Evolutionary conservation across 2,888 invertebrate genomes (phyloP).

Genomic region (Drosophila greeni): DNA sequence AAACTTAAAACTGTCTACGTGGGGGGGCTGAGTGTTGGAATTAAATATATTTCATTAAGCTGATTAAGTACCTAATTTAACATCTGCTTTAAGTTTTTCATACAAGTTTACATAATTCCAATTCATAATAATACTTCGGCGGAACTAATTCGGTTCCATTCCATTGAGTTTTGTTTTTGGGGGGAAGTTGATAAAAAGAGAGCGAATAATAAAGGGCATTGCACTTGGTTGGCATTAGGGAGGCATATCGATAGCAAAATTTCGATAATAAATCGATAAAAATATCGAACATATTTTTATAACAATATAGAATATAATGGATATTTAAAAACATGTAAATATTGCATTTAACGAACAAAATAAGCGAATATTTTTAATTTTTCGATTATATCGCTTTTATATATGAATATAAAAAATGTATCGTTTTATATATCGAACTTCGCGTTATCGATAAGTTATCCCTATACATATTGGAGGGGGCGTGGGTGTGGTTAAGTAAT

Average conservation of each 20-base stretch:
- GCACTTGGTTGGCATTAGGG: slow-evolving; percentile 7
- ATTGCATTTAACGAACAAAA: not conserved
- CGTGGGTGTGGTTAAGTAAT: slow-evolving; percentile 8
- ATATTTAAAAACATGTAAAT: not conserved
- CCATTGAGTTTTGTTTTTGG: slow-evolving; percentile 2
- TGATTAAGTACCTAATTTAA: slow-evolving; percentile 40
- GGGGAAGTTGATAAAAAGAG: not conserved
- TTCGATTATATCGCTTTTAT: not conserved
- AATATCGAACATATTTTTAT: not conserved
- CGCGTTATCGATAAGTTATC: not conserved
- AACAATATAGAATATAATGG: not conserved
- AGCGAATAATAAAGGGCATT: slow-evolving; percentile 15
- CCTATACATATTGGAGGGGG: not conserved
- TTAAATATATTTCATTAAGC: slow-evolving; percentile 8
- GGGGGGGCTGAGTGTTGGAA: slow-evolving; percentile 9
- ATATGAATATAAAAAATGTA: not conserved
- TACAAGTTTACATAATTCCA: slow-evolving; percentile 17
- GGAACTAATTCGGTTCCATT: slow-evolving; percentile 6
- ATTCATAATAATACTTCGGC: slow-evolving; percentile 37
- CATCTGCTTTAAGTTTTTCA: slow-evolving; percentile 1
- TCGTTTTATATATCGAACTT: not conserved
- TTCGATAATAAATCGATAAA: not conserved
- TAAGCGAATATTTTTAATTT: not conserved
- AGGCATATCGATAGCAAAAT: not conserved
- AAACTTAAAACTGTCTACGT: slow-evolving; percentile 54